These are phyloP conservation scores for Pseudopleuronectes americanus DNA, from an alignment of 2,797 vertebrate genomes.

Conservation along the genomic window DNA sequence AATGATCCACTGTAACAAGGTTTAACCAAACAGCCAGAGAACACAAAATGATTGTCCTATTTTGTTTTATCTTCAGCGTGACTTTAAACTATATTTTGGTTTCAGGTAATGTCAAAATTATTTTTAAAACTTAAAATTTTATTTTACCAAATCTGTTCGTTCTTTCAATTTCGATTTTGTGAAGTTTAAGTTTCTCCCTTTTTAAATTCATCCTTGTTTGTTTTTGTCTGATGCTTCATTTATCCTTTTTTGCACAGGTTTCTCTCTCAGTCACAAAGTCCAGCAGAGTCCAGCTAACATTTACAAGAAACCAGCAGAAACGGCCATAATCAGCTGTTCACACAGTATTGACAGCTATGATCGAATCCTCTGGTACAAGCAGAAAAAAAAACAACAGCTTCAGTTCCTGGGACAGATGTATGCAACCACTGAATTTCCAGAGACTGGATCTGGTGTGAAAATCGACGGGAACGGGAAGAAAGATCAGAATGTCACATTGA, in stretches of 20 bases:
- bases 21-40: background rate
- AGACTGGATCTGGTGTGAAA: background rate
- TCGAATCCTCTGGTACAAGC: conserved; percentile 70
- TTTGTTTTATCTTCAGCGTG: background rate
- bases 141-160: too few relatives aligned
- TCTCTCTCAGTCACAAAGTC: conserved; percentile 36
- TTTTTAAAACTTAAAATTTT: too few relatives aligned
- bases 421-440: rapidly evolving
- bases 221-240: too few relatives aligned
- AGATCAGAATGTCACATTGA: conserved; percentile 26
- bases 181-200: too few relatives aligned
- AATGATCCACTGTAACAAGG: background rate
- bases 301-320: background rate
- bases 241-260: conserved; percentile 19
- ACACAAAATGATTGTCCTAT: background rate
- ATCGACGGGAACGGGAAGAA: conserved; percentile 27
- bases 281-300: conserved; percentile 50
- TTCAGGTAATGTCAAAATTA: background rate
- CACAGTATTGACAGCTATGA: conserved; percentile 13
- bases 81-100: background rate
- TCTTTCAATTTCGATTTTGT: too few relatives aligned
- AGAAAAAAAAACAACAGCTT: conserved; percentile 15
- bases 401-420: conserved; percentile 50
- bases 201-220: too few relatives aligned
- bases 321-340: conserved; percentile 43